phyloP scores from a whole-genome alignment of 1,140 invertebrate species.

The Drosophila mauritiana region DNA sequence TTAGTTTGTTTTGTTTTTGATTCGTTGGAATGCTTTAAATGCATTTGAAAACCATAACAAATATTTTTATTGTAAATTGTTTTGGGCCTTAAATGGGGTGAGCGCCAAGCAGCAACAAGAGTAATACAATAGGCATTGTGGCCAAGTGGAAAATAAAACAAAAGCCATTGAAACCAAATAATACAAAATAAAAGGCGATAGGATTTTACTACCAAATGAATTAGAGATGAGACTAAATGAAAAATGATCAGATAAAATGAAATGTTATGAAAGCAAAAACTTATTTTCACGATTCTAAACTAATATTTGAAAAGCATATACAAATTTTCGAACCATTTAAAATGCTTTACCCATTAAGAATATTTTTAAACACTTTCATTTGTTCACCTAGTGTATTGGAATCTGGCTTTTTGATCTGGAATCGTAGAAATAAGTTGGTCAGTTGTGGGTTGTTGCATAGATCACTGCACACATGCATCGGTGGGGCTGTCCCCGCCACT shows the following conservation, averaged over 20 bases:
- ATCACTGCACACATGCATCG: conserved; percentile 16
- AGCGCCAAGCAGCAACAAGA: conserved; percentile 19
- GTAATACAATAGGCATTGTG: conserved; percentile 37
- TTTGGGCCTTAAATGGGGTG: conserved; percentile 43
- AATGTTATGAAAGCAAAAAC: background rate
- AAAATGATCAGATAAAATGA: background rate
- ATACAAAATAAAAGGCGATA: conserved; percentile 16
- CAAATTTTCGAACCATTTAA: too few species aligned
- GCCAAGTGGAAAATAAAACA: conserved; percentile 50
- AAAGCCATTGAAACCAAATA: conserved; percentile 45
- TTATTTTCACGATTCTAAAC: background rate
- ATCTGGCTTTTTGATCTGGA: background rate
- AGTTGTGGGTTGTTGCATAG: conserved; percentile 9
- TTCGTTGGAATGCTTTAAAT: conserved; percentile 38
- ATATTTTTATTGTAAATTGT: conserved; percentile 57
- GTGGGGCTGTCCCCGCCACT: conserved; percentile 8
- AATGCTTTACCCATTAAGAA: too few species aligned
- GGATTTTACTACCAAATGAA: conserved; percentile 1
- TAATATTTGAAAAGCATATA: too few species aligned
- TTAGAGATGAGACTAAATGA: background rate
- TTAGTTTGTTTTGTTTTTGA: conserved; percentile 31
- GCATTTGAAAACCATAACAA: conserved; percentile 55
- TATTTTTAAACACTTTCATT: too few species aligned
- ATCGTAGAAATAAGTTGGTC: background rate
- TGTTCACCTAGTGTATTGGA: too few species aligned